These are phyloP conservation scores for Battus philenor DNA, from an alignment of 1,140 invertebrate genomes.

Conservation along the genomic window DNA sequence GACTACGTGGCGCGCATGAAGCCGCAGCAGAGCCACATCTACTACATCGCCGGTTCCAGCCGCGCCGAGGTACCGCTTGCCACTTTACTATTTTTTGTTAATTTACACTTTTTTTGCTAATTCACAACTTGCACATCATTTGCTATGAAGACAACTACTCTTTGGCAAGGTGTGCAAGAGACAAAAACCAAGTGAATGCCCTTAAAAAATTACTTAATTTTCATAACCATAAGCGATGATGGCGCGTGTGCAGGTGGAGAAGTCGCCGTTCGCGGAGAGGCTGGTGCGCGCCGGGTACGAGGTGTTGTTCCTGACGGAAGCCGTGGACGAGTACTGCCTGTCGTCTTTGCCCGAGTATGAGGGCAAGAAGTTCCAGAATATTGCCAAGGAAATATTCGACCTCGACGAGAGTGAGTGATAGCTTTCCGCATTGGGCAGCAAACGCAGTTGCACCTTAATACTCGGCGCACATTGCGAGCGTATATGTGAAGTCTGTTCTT, in stretches of 20 bases:
- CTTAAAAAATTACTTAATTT: too few species aligned
- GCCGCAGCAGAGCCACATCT: constrained; percentile 96
- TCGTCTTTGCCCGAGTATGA: constrained; percentile 99
- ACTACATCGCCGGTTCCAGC: constrained; percentile 95
- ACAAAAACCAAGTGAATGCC: too few species aligned
- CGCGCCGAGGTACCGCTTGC: constrained; percentile 90
- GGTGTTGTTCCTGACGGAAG: constrained; percentile 96
- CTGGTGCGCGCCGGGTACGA: constrained; percentile 96
- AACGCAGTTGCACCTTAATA: too few species aligned
- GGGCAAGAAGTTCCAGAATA: constrained; percentile 99
- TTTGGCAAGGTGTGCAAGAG: too few species aligned
- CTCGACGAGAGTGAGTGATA: constrained; percentile 84
- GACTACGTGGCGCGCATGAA: constrained; percentile 98
- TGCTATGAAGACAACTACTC: too few species aligned
- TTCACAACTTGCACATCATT: too few species aligned
- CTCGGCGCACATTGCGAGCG: too few species aligned
- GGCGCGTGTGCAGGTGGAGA: constrained; percentile 78
- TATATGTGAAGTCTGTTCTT: too few species aligned
- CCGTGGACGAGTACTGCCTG: constrained; percentile 98
- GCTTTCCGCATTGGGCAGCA: too few species aligned
- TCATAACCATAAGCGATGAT: too few species aligned
- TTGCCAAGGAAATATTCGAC: constrained; percentile 98
- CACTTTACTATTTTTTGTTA: too few species aligned
- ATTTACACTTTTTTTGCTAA: too few species aligned
- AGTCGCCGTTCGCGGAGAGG: constrained; percentile 97